Percentiles rank a stretch among this genome's conserved stretches.
These are phyloP conservation scores for Genyomyrus donnyi DNA, from an alignment of 2,113 vertebrate genomes.

Conservation along the genomic window DNA sequence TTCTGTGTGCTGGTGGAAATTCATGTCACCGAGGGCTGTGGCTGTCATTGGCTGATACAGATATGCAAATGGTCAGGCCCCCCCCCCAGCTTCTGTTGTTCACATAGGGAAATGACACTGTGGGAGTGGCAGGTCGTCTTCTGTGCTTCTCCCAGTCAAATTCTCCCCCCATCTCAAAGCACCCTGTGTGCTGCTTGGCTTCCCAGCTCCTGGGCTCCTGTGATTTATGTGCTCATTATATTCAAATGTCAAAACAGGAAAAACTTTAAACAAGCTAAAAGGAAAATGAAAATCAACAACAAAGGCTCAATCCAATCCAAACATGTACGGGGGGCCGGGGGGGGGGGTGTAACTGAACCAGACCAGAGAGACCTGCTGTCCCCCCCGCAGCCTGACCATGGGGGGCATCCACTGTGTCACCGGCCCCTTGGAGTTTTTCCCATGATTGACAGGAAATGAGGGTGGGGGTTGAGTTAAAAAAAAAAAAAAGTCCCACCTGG, in stretches of 20 bases:
- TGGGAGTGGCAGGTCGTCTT: neutral
- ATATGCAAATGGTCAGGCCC: conserved; percentile 6
- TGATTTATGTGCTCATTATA: neutral
- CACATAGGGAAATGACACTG: neutral
- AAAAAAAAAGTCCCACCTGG: neutral
- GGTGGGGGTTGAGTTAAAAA: neutral
- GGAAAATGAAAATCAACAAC: neutral
- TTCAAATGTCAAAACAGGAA: conserved; percentile 13
- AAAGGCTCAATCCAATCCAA: neutral
- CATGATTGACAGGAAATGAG: conserved; percentile 10
- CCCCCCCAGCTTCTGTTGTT: neutral
- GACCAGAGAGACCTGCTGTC: neutral
- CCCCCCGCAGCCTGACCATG: neutral
- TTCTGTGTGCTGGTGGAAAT: neutral
- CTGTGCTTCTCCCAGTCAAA: neutral
- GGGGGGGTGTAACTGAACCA: neutral
- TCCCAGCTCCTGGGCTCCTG: neutral
- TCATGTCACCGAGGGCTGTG: neutral
- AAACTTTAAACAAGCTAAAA: neutral
- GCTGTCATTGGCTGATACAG: conserved; percentile 1
- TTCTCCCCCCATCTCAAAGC: neutral
- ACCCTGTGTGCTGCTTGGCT: neutral
- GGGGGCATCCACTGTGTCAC: neutral
- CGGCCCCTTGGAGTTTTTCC: neutral
- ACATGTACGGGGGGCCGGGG: neutral